These are phyloP conservation scores for Drosophila mercatorum DNA, from an alignment of 2,888 invertebrate species.

Conservation along the genomic window DNA sequence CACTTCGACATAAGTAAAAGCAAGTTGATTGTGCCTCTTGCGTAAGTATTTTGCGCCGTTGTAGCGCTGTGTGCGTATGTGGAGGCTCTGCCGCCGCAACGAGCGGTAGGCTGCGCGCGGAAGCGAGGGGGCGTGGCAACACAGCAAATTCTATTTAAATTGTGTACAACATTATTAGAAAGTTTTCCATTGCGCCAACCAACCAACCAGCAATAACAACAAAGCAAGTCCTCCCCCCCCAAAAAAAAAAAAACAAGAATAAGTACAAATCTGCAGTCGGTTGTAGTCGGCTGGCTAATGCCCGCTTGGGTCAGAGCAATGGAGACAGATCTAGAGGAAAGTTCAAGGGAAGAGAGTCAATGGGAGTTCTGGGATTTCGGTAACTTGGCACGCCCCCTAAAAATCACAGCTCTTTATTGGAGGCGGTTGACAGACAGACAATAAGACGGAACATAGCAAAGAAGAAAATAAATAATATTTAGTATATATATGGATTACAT, in stretches of 20 bases:
- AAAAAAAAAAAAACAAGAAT: neutral
- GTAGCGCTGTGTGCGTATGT: slow-evolving; percentile 13
- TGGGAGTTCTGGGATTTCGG: neutral
- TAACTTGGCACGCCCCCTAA: neutral
- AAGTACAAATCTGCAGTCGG: neutral
- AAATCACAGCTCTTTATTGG: too few relatives aligned
- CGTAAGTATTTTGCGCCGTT: slow-evolving; percentile 61
- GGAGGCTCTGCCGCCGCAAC: slow-evolving; percentile 4
- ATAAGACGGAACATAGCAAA: too few relatives aligned
- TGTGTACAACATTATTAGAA: slow-evolving; percentile 84
- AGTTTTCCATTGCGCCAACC: slow-evolving; percentile 74
- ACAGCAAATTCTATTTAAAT: slow-evolving; percentile 83
- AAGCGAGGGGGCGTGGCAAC: slow-evolving; percentile 26
- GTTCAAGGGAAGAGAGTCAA: neutral
- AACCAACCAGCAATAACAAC: slow-evolving; percentile 36
- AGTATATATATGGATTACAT: too few relatives aligned
- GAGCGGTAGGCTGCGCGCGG: slow-evolving; percentile 1
- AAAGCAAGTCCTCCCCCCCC: neutral
- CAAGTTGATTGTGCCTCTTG: slow-evolving; percentile 67
- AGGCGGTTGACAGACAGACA: too few relatives aligned
- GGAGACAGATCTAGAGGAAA: neutral
- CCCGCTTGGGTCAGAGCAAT: neutral
- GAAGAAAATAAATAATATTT: too few relatives aligned
- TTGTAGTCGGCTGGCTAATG: neutral
- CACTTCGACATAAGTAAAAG: slow-evolving; percentile 41